Evolutionary conservation across 2,797 vertebrate species (phyloP), one percentile per base, ranked within the genome.

Genomic region (Poeciliopsis turneri): DNA sequence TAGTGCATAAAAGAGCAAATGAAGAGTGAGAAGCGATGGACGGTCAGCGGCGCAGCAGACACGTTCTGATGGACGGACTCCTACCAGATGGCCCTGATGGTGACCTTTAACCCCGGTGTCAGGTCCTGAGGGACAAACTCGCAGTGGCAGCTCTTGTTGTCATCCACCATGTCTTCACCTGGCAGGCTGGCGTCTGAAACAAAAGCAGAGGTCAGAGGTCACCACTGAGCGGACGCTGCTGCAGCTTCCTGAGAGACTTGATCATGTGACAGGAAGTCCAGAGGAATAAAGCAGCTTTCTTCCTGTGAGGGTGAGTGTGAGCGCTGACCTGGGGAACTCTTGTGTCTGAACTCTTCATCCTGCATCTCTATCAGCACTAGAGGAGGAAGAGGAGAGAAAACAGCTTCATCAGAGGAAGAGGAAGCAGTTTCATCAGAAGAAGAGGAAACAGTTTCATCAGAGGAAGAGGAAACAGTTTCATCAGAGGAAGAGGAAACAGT

Each of bases 21-120:
- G 78, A 92, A 89, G 18, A 18, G 76, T 78, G 83, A 90, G 82
- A 87, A 90, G 90, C 82, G 11, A 90, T 82, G 87, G 81, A 73
- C 73, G 81, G 82, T 70, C 46, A 76, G n/a, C 45, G 66, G 80
- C 77, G 20, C 72, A 49, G 23, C 2, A 82, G 86, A 75, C 70
- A 71, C 36, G 4, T 55, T 55, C n/a, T 36, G 12, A 43, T 20
- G 28, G 70, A 57, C 55, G 2, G 61, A 53, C 89, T 66, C 96
- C 93, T 97, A 99, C 98, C 98, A 99, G 90, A 99, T 96, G 4
- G 98, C 97, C 89, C 98, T 95, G 95, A 99, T 99, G 94, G 98
- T 97, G 93, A 97, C 97, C 96, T 99, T 99, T 81, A 99, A 94
- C 75, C 98, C 98, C 0, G 97, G 98, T 0, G 98, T 98, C 92